Base-by-base conservation (phyloP, 1,140 invertebrate genomes). In the Popillia japonica region DNA sequence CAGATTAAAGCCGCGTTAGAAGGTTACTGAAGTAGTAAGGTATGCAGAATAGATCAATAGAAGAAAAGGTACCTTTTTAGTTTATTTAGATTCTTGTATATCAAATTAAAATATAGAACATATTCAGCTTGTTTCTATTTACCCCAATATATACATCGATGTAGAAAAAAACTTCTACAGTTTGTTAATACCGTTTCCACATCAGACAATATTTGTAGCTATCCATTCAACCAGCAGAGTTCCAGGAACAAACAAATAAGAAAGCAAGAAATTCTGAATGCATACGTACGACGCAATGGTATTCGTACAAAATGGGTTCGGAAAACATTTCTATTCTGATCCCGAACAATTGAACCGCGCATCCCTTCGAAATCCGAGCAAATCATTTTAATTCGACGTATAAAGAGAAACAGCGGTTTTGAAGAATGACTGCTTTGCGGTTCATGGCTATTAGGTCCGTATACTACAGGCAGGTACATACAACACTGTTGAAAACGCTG, bases 301-400 rank as follows among this genome's bases (percentile, higher is more conserved):
- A 68, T 68, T 68, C 27, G 61, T 55, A 55, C 48, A n/a, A 68
- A 68, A 27, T 68, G 22, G 61, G 27, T 68, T 7, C 61, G 11
- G 61, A 34, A 68, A 68, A 34, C 61, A 68, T 68, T 68, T 34
- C 61, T 11, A 68, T 68, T 68, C 61, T 11, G 61, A 11, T 34
- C 22, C 27, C 20, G 27, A 68, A 68, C 61, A 68, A 68, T 68
- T 68, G 61, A 68, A 68, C 27, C 41, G 72, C 34, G 40, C 17
- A 74, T 74, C 40, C 72, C 22, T 68, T 11, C 72, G 27, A 44
- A 74, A 74, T 74, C 41, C 41, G 34, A 74, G 40, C 72, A 74
- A 74, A 74, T 74, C 72, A 74, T 74, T 74, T 41, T 74, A 74
- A 74, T 74, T 74, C 41, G 41, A 42, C n/a, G 40, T 74, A 74